Evolutionary conservation across 92 coral and sea anemone genomes (phyloP), one percentile per base, ranked within the genome.

Genomic region (Chrysogorgia sp.): DNA sequence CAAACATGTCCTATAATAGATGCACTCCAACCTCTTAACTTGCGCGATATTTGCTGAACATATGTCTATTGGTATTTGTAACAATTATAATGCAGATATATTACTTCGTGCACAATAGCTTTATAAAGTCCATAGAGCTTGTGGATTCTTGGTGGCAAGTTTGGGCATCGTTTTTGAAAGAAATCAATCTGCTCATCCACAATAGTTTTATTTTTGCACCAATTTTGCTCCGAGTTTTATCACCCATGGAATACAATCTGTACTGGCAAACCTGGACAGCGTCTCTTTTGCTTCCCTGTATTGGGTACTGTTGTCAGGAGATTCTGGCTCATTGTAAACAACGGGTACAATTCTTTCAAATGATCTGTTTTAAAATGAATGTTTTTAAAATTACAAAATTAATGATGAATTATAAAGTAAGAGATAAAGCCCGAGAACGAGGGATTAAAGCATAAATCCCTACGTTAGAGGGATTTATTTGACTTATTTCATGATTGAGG

Each of bases 101-200:
- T 40, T 31, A 77, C 83, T 74, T 77, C 60, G 10, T 77, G 74
- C 10, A 77, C 83, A 41, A 77, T 77, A 35, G 83, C 83, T 45
- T 79, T 79, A 60, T 65, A 79, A n/a, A 79, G 83, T 19, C 83
- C 83, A 79, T 79, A 79, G 2, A 79, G 62, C 31, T 65, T 79
- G 72, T 63, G 75, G 6, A 79, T 28, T 20, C 75, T 25, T 10
- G 72, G 77, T 15, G 56, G 56, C 1, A 67, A 13, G 40, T 25
- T 2, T 20, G 74, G 74, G 30, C 49, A 45, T 58, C 53, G 68
- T 33, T 67, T 31, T 32, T 60, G 31, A 57, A 80, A 80, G 45
- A 22, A 67, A 40, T 64, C 47, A 5, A 47, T 40, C 35, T 80
- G 69, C 24, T 70, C n/a, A 14, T 81, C 79, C 60, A 81, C 85